Evolutionary conservation across 2,113 vertebrate species (phyloP), one percentile per base, ranked within the genome.

Genomic region (Poeciliopsis occidentalis): DNA sequence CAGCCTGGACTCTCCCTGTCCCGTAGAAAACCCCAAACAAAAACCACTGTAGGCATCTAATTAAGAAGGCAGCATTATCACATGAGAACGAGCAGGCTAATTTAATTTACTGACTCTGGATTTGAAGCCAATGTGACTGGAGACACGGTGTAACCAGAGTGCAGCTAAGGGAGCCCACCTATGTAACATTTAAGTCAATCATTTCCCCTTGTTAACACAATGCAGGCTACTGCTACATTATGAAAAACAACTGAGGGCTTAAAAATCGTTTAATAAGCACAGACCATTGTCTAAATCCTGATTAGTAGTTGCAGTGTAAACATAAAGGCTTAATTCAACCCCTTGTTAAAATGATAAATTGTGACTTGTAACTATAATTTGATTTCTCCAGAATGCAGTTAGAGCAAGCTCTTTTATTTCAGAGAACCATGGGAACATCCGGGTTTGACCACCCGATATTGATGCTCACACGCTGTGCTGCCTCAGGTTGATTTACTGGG

Each of bases 61-160:
- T 76, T 66, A 66, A 60, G 79, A 54, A 66, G 54, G 57, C 37
- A 72, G 13, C 74, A 64, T 64, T 26, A 82, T 85, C 89, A 88
- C 85, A 80, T 88, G 91, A 88, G 76, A 60, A 5, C 37, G 19
- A 32, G 37, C 63, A 54, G 69, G 30, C 37, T 86, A 89, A 91
- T 67, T 85, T 80, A 75, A 82, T 90, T 82, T 86, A 24, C 37
- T 68, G 72, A 70, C 8, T 39, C 67, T 71, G 66, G 29, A 80
- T 64, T 67, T 68, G 8, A 80, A 74, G 29, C 64, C 30, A 61
- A 57, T 39, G 29, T 3, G n/a, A 8, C 2, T 60, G 22, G 29
- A 72, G 75, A 34, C 26, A 65, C 34, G 47, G 12, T 15, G 24
- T 31, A 26, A 26, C 64, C n/a, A 11, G 17, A 30, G 6, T 26